Base-by-base conservation (phyloP, 2,888 invertebrate genomes). In the Formica aserva region DNA sequence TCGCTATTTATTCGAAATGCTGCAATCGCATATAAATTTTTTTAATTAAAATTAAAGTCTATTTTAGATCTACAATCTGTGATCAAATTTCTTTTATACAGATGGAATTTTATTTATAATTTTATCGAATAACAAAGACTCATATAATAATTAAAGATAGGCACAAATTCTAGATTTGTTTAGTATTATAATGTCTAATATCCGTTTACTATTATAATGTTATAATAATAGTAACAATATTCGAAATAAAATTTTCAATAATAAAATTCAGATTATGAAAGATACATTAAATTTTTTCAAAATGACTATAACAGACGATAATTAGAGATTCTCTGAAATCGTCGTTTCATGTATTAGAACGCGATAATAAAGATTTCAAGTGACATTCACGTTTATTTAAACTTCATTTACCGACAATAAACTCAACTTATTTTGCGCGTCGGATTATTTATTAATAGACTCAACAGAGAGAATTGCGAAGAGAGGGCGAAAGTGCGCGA, bases 391-490 rank as follows among this genome's bases (percentile, higher is more conserved):
- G 60, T 80, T 74, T 60, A 41, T 35, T 45, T 74, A 60, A 80
- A 74, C 62, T 80, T 80, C 29, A 78, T 72, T 72, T 60, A 67
- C 45, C 78, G 52, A 62, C 75, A 38, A 52, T 41, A 66, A 76
- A 52, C 35, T 55, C 69, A 26, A 52, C 74, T 80, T 60, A 60
- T 26, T 57, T 72, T 18, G 35, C 60, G 26, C 45, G 45, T 13
- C 41, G 45, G 11, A 41, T 45, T 60, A 60, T 45, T 78, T 78
- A 60, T 80, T 80, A 74, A 80, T 72, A 80, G 60, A 80, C 60
- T 60, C 41, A n/a, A 38, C 18, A 32, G 45, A 71, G 78, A 45
- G 41, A 74, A 72, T 72, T 55, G 41, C 74, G 15, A 72, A 41
- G 78, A n/a, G 78, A 15, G 29, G 41, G 8, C 52, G 48, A 41